Percentiles rank a stretch among this genome's conserved stretches.
Evolutionary conservation across 2,888 invertebrate species (phyloP).

Genomic region (Drosophila aldrichi): DNA sequence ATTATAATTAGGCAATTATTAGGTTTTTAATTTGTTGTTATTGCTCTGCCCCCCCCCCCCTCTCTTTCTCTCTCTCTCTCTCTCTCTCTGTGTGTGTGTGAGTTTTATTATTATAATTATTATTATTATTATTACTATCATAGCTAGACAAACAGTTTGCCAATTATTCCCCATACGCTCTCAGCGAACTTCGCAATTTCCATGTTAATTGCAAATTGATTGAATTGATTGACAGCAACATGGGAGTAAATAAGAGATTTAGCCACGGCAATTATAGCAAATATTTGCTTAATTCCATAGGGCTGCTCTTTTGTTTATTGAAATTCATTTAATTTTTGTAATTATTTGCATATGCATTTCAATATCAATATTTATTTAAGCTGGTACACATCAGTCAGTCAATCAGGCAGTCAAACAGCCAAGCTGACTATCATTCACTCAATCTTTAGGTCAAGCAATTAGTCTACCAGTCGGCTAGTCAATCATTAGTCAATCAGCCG

Average conservation of each 20-base stretch:
- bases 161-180: slow-evolving; percentile 43
- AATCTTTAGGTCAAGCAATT: too few species aligned
- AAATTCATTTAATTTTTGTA: not conserved
- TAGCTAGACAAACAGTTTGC: slow-evolving; percentile 19
- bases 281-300: not conserved
- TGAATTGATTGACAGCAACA: not conserved
- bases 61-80: too few species aligned
- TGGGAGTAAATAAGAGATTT: not conserved
- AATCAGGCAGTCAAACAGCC: not conserved
- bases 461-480: too few species aligned
- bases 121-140: slow-evolving; percentile 35
- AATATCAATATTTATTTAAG: not conserved
- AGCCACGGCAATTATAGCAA: not conserved
- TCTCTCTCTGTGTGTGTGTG: slow-evolving; percentile 6
- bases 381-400: not conserved
- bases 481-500: too few species aligned
- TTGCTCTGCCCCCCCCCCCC: not conserved
- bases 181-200: slow-evolving; percentile 3
- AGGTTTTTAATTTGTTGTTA: slow-evolving; percentile 56
- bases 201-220: slow-evolving; percentile 9
- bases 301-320: not conserved
- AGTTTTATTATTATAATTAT: slow-evolving; percentile 25
- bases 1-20: slow-evolving; percentile 77
- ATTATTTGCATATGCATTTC: not conserved
- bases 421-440: too few species aligned